phyloP scores from a whole-genome alignment of 1,140 invertebrate species.

The Uloborus diversus region DNA sequence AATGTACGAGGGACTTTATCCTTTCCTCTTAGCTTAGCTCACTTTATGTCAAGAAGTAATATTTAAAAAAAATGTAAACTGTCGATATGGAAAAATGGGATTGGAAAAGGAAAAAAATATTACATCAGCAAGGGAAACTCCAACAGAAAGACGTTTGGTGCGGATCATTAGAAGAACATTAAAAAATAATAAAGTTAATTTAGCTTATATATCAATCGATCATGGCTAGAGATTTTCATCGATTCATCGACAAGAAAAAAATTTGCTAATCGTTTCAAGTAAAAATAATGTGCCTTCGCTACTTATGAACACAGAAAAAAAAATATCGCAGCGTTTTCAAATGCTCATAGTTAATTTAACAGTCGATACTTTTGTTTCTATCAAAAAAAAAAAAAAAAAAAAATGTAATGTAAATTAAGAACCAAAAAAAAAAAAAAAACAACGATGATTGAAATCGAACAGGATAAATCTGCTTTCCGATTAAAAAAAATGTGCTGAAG shows the following conservation, averaged over 20 bases:
- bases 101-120: not conserved
- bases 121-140: no score
- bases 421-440: no score
- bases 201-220: conserved; percentile 56
- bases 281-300: conserved; percentile 7
- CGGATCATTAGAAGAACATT: conserved; percentile 47
- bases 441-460: no score
- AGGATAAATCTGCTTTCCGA: no score
- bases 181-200: conserved; percentile 57
- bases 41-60: conserved; percentile 26
- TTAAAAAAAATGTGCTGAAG: no score
- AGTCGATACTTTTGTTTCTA: not conserved
- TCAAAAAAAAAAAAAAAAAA: not conserved
- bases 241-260: conserved; percentile 40
- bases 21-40: conserved; percentile 25
- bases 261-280: conserved; percentile 31
- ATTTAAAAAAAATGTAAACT: conserved; percentile 28
- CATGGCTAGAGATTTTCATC: conserved; percentile 47
- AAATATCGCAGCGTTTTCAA: conserved; percentile 5
- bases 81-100: conserved; percentile 17
- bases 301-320: conserved; percentile 12
- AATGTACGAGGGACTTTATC: conserved; percentile 41
- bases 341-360: conserved; percentile 4
- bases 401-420: no score
- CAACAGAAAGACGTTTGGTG: not conserved